Base-by-base conservation (phyloP, 2,888 invertebrate genomes). In the Danaus chrysippus region DNA sequence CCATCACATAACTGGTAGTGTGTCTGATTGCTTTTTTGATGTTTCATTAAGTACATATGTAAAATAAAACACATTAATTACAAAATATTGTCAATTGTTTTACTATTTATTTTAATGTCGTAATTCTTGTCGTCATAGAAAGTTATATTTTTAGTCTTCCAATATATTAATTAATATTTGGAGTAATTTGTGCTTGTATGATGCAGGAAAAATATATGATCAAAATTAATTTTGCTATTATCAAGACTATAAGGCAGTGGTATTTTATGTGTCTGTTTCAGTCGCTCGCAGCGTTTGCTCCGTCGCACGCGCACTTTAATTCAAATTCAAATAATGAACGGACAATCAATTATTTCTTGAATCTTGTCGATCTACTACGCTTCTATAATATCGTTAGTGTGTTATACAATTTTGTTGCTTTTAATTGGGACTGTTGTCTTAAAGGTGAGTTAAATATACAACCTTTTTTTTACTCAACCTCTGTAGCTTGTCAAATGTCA, bases 321-420 rank as follows among this genome's bases (percentile, higher is more conserved):
- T 80, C 78, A 79, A 82, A 80, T 78, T 81, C 75, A 76, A 81
- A 76, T 76, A 74, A 76, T 71, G 71, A 70, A 74, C 68, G 66
- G 69, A 69, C 72, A 72, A 76, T 77, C 78, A 79, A 79, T 79
- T 78, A 78, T 74, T 77, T 78, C 77, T 78, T 74, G 76, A 71
- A 76, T 75, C 73, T 79, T 75, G 75, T 67, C 68, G 73, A 66
- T 69, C 61, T 59, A 57, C 73, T 76, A 71, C 74, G 73, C 71
- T 71, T 68, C 73, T 67, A 54, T 65, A 61, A 43, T 61, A 54
- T 62, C 60, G 62, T 64, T 63, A 58, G 64, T 66, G 64, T 67
- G 64, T 62, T 63, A 56, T 44, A 59, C 49, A 46, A 42, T 19
- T 49, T 53, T 46, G 54, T 62, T 59, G 17, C 56, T 15, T 60